Evolutionary conservation across 2,888 invertebrate genomes (phyloP).

Genomic region (Eupeodes latifasciatus): DNA sequence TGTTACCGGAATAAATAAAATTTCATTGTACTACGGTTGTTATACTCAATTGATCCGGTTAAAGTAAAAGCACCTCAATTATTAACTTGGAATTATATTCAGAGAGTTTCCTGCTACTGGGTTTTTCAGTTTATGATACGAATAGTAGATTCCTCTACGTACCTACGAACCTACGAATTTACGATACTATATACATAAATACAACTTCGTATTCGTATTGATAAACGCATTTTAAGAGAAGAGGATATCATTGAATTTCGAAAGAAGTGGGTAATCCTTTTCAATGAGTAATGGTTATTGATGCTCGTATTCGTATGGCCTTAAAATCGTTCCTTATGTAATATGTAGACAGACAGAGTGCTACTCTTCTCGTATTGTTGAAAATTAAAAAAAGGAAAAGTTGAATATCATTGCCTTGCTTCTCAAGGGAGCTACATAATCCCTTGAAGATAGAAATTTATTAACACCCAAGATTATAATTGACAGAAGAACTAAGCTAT

Average conservation of each 20-base stretch:
- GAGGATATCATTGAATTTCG: conserved; percentile 13
- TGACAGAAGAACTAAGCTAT: neutral
- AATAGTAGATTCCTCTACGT: too few species aligned
- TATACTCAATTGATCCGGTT: conserved; percentile 50
- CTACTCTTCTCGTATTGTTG: neutral
- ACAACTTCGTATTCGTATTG: neutral
- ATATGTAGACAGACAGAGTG: neutral
- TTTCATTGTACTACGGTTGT: conserved; percentile 23
- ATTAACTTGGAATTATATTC: conserved; percentile 43
- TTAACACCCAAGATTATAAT: conserved; percentile 20
- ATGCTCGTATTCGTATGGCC: neutral
- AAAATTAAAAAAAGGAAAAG: neutral
- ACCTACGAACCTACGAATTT: too few species aligned
- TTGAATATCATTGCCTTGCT: neutral
- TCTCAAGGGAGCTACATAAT: neutral
- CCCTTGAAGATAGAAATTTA: neutral
- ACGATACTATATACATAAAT: too few species aligned
- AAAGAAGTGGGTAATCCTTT: conserved; percentile 30
- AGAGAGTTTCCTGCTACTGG: neutral
- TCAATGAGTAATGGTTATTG: conserved; percentile 32
- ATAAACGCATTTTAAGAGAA: neutral
- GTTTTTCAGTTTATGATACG: neutral
- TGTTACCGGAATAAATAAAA: conserved; percentile 52
- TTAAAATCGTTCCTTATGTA: neutral
- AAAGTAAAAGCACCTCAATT: conserved; percentile 54